Conservation (phyloP, 2,797 vertebrate species). For the Melanotaenia maccullochi region DNA sequence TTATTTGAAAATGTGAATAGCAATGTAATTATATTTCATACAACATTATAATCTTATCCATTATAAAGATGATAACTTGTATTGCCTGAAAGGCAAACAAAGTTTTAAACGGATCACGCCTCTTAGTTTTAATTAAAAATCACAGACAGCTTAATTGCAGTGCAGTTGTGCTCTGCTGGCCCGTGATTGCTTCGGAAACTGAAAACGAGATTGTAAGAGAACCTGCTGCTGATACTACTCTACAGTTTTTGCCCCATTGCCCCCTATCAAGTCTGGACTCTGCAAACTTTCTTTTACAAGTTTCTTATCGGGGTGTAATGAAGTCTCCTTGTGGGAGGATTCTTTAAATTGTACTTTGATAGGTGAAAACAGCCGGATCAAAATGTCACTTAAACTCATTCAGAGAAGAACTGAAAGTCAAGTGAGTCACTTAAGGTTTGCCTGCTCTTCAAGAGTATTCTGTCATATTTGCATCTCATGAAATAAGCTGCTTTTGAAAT, state of each 20-base stretch:
- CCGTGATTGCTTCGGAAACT: slow-evolving; percentile 77
- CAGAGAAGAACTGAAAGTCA: slow-evolving; percentile 58
- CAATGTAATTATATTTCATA: slow-evolving; percentile 76
- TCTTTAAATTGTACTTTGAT: slow-evolving; percentile 58
- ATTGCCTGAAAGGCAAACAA: slow-evolving; percentile 83
- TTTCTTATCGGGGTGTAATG: slow-evolving; percentile 43
- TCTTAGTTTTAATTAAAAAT: slow-evolving; percentile 85
- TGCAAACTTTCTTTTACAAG: slow-evolving; percentile 54
- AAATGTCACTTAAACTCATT: slow-evolving; percentile 70
- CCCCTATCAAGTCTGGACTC: slow-evolving; percentile 53
- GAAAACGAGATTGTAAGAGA: slow-evolving; percentile 65
- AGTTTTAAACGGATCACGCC: slow-evolving; percentile 79
- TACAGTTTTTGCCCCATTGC: slow-evolving; percentile 51
- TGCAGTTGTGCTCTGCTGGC: slow-evolving; percentile 80
- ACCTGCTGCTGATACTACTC: slow-evolving; percentile 63
- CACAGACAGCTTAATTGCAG: slow-evolving; percentile 82
- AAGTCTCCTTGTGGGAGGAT: slow-evolving; percentile 40
- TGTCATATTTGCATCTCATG: slow-evolving; percentile 67
- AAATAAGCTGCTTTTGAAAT: slow-evolving; percentile 62
- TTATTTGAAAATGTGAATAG: slow-evolving; percentile 59
- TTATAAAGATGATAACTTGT: slow-evolving; percentile 77
- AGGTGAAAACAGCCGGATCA: slow-evolving; percentile 40
- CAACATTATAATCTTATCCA: slow-evolving; percentile 69
- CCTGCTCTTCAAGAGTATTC: slow-evolving; percentile 55
- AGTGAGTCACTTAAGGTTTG: slow-evolving; percentile 52